These are phyloP conservation scores for Silurus glanis DNA, from an alignment of 2,113 vertebrate species.

Conservation along the genomic window DNA sequence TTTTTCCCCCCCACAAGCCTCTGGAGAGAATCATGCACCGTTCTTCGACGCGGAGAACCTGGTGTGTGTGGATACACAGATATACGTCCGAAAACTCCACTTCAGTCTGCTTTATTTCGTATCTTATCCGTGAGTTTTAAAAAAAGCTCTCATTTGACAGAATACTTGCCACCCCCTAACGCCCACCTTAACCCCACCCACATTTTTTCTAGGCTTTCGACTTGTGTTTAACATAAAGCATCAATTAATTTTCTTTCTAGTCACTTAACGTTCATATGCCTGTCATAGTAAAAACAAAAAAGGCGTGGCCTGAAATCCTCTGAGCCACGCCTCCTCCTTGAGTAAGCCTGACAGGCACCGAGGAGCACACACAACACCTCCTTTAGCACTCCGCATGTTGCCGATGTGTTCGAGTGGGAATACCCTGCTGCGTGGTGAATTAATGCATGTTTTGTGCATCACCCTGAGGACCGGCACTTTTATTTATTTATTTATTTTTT, in stretches of 20 bases:
- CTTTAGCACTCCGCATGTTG: not conserved
- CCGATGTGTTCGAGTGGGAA: not conserved
- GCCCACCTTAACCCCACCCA: not conserved
- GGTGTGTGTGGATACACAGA: not conserved
- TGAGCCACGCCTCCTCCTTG: not conserved
- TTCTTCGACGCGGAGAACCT: not conserved
- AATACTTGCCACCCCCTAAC: not conserved
- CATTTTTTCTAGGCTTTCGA: not conserved
- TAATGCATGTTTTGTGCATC: not conserved
- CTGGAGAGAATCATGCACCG: not conserved
- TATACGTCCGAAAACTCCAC: not conserved
- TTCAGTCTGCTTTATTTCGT: not conserved
- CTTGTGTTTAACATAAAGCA: not conserved
- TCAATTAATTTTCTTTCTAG: not conserved
- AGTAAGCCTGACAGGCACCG: not conserved
- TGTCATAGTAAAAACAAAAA: not conserved
- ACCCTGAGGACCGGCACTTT: not conserved
- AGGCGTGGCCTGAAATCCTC: not conserved
- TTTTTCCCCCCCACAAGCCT: not conserved
- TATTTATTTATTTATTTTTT: not conserved
- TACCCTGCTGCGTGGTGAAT: not conserved
- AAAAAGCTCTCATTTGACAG: not conserved
- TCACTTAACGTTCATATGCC: not conserved
- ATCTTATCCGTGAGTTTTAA: not conserved
- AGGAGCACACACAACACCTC: not conserved